These are phyloP conservation scores for Leucoma salicis DNA, from an alignment of 2,888 invertebrate species.

Conservation along the genomic window DNA sequence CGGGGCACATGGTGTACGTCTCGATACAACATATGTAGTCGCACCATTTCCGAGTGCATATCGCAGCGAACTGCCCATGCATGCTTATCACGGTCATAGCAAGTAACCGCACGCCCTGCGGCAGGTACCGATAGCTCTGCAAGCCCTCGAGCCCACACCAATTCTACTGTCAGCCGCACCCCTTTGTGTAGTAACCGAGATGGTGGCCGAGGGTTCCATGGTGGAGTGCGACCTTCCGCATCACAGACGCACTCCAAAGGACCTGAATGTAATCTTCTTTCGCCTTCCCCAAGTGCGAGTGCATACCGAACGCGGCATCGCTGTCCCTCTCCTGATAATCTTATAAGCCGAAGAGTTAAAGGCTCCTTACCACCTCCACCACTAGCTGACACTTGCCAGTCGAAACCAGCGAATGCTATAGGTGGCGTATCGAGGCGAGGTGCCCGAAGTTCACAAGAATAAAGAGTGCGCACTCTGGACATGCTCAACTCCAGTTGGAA, in stretches of 20 bases:
- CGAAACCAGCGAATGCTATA: constrained; percentile 90
- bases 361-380: constrained; percentile 83
- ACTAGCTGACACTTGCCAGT: constrained; percentile 88
- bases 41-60: constrained; percentile 88
- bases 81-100: constrained; percentile 91
- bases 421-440: constrained; percentile 79
- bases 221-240: constrained; percentile 86
- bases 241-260: constrained; percentile 87
- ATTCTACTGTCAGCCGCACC: constrained; percentile 87
- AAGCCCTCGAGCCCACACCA: constrained; percentile 86
- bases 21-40: constrained; percentile 88
- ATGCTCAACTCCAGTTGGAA: constrained; percentile 90
- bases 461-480: constrained; percentile 88
- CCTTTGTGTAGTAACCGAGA: constrained; percentile 84
- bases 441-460: constrained; percentile 86
- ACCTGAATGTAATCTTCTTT: constrained; percentile 85
- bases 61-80: constrained; percentile 91
- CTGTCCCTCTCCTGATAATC: constrained; percentile 91
- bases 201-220: constrained; percentile 86
- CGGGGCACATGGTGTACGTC: constrained; percentile 90
- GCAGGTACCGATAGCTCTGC: constrained; percentile 80
- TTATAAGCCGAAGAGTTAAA: constrained; percentile 81
- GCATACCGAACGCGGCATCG: constrained; percentile 89
- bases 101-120: constrained; percentile 82
- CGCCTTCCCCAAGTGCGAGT: constrained; percentile 86